Evolutionary conservation across 30 jellyfish, hydroid and myxozoan species (phyloP).

Genomic region (Haliclystus octoradiatus): DNA sequence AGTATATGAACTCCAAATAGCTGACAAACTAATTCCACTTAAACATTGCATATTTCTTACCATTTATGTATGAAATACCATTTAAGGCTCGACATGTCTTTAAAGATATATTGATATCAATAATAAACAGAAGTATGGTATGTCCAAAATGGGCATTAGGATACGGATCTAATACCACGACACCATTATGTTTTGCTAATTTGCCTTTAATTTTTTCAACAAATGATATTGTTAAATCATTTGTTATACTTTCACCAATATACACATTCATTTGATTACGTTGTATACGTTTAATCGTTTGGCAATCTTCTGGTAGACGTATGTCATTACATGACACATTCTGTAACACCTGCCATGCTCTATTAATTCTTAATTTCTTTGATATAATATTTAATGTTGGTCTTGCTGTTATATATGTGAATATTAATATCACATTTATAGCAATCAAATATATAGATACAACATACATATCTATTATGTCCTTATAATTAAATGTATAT

Average conservation of each 20-base stretch:
- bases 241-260: constrained; percentile 26
- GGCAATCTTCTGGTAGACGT: constrained; percentile 58
- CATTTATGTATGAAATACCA: no score
- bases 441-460: no score
- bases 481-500: no score
- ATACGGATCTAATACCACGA: constrained; percentile 73
- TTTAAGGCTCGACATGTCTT: no score
- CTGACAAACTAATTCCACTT: no score
- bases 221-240: constrained; percentile 11
- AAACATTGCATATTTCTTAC: no score
- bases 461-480: no score
- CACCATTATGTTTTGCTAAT: constrained; percentile 51
- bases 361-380: constrained; percentile 36
- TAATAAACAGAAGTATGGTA: constrained; percentile 48
- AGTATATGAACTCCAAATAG: no score
- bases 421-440: no score
- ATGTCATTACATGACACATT: constrained; percentile 48
- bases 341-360: constrained; percentile 52
- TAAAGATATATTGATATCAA: constrained; percentile 27
- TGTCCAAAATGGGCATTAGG: constrained; percentile 98
- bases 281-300: constrained; percentile 27
- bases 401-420: no score
- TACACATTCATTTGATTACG: constrained; percentile 40
- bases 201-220: constrained; percentile 50
- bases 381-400: no score